Evolutionary conservation across 1,140 invertebrate genomes (phyloP).

Genomic region (Semibalanus balanoides): DNA sequence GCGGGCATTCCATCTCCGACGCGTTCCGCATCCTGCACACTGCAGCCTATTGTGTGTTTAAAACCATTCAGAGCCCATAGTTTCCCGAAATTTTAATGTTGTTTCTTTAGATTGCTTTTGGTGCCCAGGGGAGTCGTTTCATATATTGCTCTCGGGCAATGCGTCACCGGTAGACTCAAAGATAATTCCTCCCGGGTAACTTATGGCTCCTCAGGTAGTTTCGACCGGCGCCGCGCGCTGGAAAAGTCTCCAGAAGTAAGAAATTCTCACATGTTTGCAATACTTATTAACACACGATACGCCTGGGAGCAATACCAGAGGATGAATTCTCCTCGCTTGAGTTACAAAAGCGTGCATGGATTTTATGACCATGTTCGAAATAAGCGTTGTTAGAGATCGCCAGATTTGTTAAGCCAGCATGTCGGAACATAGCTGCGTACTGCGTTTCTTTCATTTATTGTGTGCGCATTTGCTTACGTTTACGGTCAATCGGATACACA

Average conservation of each 20-base stretch:
- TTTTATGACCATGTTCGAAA: neutral
- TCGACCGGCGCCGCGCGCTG: neutral
- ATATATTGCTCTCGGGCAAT: conserved; percentile 2
- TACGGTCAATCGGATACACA: no score
- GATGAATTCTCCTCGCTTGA: neutral
- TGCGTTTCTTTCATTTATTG: no score
- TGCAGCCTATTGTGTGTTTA: neutral
- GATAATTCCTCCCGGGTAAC: conserved; percentile 4
- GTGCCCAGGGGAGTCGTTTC: neutral
- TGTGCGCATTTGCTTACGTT: no score
- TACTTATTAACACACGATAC: neutral
- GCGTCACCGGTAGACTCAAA: neutral
- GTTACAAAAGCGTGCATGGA: neutral
- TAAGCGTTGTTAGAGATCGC: no score
- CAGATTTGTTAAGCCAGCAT: no score
- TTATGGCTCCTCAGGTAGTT: conserved; percentile 7
- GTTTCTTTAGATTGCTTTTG: conserved; percentile 4
- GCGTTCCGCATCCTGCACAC: neutral
- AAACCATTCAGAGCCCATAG: conserved; percentile 1
- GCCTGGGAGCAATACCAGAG: neutral
- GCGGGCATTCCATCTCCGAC: neutral
- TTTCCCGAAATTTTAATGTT: conserved; percentile 3
- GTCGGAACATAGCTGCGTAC: no score
- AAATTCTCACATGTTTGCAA: neutral
- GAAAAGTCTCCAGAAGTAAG: neutral